Evolutionary conservation across 2,888 invertebrate species (phyloP).

Genomic region (Miltochrista miniata): DNA sequence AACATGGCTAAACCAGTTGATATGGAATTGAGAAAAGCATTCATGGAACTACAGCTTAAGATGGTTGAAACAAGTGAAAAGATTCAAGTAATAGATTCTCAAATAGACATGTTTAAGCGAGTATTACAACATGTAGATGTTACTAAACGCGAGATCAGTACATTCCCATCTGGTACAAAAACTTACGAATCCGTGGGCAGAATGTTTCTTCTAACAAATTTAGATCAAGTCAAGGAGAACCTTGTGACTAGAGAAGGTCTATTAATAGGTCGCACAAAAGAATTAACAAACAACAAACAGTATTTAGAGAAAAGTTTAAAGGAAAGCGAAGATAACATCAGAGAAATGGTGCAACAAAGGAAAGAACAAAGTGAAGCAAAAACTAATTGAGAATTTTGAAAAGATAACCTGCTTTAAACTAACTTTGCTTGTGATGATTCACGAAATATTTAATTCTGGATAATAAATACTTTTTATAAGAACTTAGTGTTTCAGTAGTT

Average conservation of each 20-base stretch:
- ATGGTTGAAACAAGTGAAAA: constrained; percentile 92
- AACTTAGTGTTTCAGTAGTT: background rate
- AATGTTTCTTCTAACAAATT: constrained; percentile 91
- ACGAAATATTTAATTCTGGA: constrained; percentile 5
- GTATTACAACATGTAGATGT: constrained; percentile 88
- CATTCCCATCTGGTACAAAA: constrained; percentile 85
- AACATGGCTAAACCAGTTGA: constrained; percentile 81
- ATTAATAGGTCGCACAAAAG: constrained; percentile 87
- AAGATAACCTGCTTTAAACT: background rate
- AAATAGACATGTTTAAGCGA: constrained; percentile 88
- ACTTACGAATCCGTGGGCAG: constrained; percentile 93
- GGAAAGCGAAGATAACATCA: constrained; percentile 92
- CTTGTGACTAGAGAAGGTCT: constrained; percentile 83
- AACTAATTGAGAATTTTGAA: constrained; percentile 32
- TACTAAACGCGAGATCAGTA: constrained; percentile 86
- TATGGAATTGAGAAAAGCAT: constrained; percentile 87
- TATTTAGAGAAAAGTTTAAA: constrained; percentile 92
- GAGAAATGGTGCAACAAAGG: constrained; percentile 91
- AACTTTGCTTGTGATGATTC: constrained; percentile 1
- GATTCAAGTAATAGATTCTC: constrained; percentile 89
- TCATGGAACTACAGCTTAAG: constrained; percentile 91
- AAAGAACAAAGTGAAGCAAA: constrained; percentile 74
- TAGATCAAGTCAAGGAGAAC: constrained; percentile 85
- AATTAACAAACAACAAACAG: constrained; percentile 89
- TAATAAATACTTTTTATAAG: constrained; percentile 4